Percentiles rank a stretch among this genome's conserved stretches.
These are phyloP conservation scores for Leptopilina clavipes DNA, from an alignment of 1,140 invertebrate species.

Conservation along the genomic window DNA sequence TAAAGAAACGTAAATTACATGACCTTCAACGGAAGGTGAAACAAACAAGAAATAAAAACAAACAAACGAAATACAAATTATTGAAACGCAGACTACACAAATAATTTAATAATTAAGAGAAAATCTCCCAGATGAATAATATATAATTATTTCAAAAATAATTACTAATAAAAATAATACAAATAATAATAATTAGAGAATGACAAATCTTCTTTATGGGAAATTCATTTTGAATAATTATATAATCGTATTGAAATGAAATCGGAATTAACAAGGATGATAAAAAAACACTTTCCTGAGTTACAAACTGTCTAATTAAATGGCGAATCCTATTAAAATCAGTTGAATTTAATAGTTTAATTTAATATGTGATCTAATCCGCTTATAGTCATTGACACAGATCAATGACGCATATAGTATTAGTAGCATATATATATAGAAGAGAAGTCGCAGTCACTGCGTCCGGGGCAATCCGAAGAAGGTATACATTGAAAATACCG, in stretches of 20 bases:
- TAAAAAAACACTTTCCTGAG: not conserved
- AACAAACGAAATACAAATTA: no score
- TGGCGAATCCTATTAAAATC: not conserved
- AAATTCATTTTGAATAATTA: no score
- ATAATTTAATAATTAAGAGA: no score
- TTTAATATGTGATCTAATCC: not conserved
- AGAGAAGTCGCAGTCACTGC: not conserved
- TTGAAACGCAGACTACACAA: no score
- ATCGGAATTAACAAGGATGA: not conserved
- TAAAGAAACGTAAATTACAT: no score
- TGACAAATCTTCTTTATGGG: no score
- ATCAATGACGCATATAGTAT: not conserved
- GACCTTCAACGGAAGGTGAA: no score
- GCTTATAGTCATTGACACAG: conserved; percentile 28
- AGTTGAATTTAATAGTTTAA: conserved; percentile 7
- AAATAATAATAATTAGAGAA: no score
- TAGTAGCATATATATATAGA: not conserved
- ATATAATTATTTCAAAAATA: no score
- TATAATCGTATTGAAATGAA: no score
- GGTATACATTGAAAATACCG: not conserved
- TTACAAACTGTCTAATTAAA: not conserved
- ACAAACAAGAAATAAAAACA: no score
- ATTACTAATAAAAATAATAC: not conserved
- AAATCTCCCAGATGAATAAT: no score
- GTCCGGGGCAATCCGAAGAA: conserved; percentile 10